phyloP scores from a whole-genome alignment of 2,797 vertebrate species.

The Chaetophractus vellerosus region DNA sequence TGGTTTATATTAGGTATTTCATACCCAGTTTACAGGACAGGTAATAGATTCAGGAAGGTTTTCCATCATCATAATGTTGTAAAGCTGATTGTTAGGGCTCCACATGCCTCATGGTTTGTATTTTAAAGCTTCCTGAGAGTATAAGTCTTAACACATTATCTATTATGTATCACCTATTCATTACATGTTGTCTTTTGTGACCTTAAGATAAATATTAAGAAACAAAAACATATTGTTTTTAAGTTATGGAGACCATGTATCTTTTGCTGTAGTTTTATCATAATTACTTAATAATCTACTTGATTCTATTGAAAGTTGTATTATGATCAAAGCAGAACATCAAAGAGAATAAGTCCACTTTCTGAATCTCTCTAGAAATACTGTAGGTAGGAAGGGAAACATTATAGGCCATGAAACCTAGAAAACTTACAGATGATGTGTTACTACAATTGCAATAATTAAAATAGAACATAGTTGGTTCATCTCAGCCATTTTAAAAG shows the following conservation, averaged over 20 bases:
- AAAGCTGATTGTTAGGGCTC: neutral
- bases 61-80: neutral
- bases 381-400: neutral
- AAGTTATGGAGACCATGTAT: neutral
- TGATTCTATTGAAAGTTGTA: neutral
- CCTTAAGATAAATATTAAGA: neutral
- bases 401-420: neutral
- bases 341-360: neutral
- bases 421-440: neutral
- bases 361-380: neutral
- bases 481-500: neutral
- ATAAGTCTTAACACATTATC: neutral
- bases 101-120: neutral
- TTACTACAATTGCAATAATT: neutral
- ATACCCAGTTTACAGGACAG: neutral
- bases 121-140: neutral
- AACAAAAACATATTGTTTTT: conserved; percentile 10
- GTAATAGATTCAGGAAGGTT: neutral
- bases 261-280: neutral
- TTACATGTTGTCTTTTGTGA: neutral
- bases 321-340: neutral
- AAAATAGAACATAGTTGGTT: neutral
- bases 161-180: neutral
- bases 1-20: neutral
- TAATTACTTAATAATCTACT: neutral